Base-by-base conservation (phyloP, 2,113 vertebrate species). In the Cathartes aura region DNA sequence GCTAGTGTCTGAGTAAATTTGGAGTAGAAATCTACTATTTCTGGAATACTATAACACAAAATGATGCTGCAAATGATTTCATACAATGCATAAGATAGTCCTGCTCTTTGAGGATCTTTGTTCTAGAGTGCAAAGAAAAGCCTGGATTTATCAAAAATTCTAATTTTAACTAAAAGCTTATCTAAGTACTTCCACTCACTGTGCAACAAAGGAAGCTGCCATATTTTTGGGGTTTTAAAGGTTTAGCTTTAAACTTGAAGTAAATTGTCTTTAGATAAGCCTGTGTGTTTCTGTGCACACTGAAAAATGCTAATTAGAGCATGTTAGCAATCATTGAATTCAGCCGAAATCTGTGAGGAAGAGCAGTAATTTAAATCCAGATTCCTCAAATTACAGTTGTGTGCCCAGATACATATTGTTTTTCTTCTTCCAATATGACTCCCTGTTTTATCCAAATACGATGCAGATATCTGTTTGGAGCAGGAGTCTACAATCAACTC, bases 71-170 rank as follows among this genome's bases (percentile, higher is more conserved):
- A 67, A 79, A 62, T 73, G 1, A 59, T 66, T 87, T 71, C 9
- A 45, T n/a, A 15, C 1, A 3, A 36, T 26, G 1, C 3, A 21
- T 21, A 32, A 64, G 5, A 15, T 9, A 42, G 34, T 48, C 4
- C 11, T 73, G 15, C 8, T 86, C 27, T 78, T 56, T 73, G 50
- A 45, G 24, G 16, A n/a, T 22, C 38, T 53, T 72, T 68, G 7
- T 70, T 81, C 47, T 53, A 9, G 27, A 74, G 6, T 34, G 8
- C 4, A 56, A 87, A 48, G 11, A 84, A 15, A 6, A 63, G 8
- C 11, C 76, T 68, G 9, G 7, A 27, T 73, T 86, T 76, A 42
- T 42, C 1, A 63, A 66, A 73, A 52, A 8, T 11, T 45, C 13
- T 45, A 30, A 45, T 87, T 87, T 23, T 63, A 42, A 40, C 8